A percentile compares a stretch with the other conserved stretches of the same genome.
phyloP scores from a whole-genome alignment of 2,888 invertebrate genomes.

The Drosophila rubida region DNA sequence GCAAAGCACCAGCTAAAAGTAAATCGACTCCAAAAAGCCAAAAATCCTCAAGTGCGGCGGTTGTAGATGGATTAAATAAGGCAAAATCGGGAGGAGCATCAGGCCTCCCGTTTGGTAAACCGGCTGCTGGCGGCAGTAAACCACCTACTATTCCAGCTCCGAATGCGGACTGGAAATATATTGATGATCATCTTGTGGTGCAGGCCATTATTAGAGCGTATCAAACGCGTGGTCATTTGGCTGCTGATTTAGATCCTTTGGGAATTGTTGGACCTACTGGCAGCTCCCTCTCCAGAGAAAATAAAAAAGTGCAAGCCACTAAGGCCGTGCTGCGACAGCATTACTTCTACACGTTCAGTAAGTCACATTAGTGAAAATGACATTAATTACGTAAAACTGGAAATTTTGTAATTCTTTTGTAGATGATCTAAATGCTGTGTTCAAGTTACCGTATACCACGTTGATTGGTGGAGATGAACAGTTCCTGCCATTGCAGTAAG shows the following conservation, averaged over 20 bases:
- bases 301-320: conserved; percentile 59
- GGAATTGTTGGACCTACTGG: conserved; percentile 85
- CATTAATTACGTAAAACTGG: background rate
- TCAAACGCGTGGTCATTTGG: conserved; percentile 91
- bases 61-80: no score
- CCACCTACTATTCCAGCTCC: conserved; percentile 59
- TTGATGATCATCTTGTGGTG: conserved; percentile 98
- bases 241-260: conserved; percentile 92
- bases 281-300: conserved; percentile 25
- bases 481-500: conserved; percentile 89
- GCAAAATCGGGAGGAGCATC: no score
- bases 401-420: background rate
- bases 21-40: background rate
- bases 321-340: conserved; percentile 68
- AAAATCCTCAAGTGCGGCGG: background rate
- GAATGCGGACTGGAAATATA: conserved; percentile 91
- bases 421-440: conserved; percentile 96
- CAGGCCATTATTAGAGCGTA: conserved; percentile 99
- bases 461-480: conserved; percentile 97
- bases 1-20: background rate
- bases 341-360: conserved; percentile 57
- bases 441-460: conserved; percentile 98
- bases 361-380: conserved; percentile 16
- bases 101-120: no score
- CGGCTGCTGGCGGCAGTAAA: background rate